These are phyloP conservation scores for Muscicapa comitata DNA, from an alignment of 2,797 vertebrate genomes.

Conservation along the genomic window DNA sequence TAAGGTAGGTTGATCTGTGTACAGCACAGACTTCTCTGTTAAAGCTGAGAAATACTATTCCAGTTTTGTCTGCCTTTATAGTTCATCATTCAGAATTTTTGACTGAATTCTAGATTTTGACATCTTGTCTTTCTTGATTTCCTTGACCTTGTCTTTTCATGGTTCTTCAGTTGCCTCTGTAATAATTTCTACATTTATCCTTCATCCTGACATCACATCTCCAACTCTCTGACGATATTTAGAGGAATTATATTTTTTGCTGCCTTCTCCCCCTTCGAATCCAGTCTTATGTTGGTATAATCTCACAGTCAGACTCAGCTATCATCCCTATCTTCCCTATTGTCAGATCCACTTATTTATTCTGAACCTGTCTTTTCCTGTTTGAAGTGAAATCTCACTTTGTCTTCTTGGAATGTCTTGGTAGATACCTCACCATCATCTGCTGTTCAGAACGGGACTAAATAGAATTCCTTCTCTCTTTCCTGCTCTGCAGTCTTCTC, in stretches of 20 bases:
- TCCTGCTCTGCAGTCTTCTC: not conserved
- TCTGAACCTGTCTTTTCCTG: not conserved
- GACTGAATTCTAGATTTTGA: not conserved
- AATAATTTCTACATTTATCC: not conserved
- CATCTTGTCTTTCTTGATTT: constrained; percentile 5
- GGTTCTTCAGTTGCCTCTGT: not conserved
- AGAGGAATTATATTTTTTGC: not conserved
- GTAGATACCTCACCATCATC: not conserved
- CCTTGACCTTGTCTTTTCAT: not conserved
- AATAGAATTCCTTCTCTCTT: not conserved
- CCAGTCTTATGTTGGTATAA: not conserved
- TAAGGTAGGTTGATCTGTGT: not conserved
- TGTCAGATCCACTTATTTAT: not conserved
- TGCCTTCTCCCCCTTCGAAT: not conserved
- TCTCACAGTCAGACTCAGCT: not conserved
- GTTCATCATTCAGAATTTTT: not conserved
- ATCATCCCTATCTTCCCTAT: not conserved
- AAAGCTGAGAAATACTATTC: not conserved
- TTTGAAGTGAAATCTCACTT: constrained; percentile 1
- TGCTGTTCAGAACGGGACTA: not conserved
- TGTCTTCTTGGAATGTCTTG: not conserved
- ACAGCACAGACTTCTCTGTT: not conserved
- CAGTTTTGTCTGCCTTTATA: not conserved
- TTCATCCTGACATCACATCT: not conserved
- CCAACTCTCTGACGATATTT: not conserved